Evolutionary conservation across 2,797 vertebrate species (phyloP).

Genomic region (Epinephelus coioides): DNA sequence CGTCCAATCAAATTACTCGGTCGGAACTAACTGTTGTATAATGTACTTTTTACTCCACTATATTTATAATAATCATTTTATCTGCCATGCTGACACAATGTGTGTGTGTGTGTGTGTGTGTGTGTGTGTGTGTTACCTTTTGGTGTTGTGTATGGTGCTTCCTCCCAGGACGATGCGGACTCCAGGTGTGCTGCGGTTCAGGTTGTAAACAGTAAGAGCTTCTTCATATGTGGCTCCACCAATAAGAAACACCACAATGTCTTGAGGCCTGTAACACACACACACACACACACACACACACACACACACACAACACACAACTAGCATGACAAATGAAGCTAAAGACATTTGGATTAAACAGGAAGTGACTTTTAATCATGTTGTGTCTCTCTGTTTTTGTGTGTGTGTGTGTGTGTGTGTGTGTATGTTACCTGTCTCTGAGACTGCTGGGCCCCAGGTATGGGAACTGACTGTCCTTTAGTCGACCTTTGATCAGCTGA

Average conservation of each 20-base stretch:
- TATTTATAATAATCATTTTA: no score
- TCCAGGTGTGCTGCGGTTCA: constrained; percentile 93
- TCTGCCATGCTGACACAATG: no score
- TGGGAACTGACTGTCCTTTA: constrained; percentile 95
- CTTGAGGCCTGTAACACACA: constrained; percentile 89
- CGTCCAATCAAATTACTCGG: no score
- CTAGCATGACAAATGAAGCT: no score
- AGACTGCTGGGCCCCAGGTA: constrained; percentile 95
- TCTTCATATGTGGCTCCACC: constrained; percentile 96
- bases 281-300: not conserved
- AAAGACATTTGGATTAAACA: no score
- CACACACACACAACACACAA: no score
- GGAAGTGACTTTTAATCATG: no score
- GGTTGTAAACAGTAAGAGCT: constrained; percentile 92
- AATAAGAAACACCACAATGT: constrained; percentile 94
- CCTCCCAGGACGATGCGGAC: constrained; percentile 94
- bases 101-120: not conserved
- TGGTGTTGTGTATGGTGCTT: constrained; percentile 94
- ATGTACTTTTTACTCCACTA: not conserved
- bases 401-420: constrained; percentile 2
- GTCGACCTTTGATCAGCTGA: constrained; percentile 95
- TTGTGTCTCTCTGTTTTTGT: not conserved
- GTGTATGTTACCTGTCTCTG: constrained; percentile 90
- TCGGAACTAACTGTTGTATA: no score
- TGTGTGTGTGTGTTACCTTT: constrained; percentile 83